phyloP scores from a whole-genome alignment of 2,113 vertebrate genomes.

The Perca flavescens region DNA sequence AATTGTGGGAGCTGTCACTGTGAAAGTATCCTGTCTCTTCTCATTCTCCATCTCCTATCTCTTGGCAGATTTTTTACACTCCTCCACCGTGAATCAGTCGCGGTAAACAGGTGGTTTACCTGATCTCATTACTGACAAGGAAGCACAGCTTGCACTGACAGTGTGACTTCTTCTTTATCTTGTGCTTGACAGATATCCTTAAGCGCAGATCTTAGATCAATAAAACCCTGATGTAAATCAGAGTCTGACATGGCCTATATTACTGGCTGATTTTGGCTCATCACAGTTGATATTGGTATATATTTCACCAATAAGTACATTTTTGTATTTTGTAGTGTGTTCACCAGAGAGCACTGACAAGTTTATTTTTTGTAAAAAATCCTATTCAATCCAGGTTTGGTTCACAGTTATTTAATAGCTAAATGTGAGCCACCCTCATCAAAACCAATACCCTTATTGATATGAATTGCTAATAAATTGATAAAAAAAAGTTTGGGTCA shows the following conservation, averaged over 20 bases:
- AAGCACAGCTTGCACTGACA: constrained; percentile 23
- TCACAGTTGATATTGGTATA: neutral
- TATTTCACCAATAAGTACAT: neutral
- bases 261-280: neutral
- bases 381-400: neutral
- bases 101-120: constrained; percentile 80
- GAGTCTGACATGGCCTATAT: neutral
- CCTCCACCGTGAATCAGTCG: constrained; percentile 74
- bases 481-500: neutral
- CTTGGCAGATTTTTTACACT: constrained; percentile 80
- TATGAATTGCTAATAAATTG: neutral
- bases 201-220: constrained; percentile 35
- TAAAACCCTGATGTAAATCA: constrained; percentile 3
- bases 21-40: neutral
- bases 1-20: neutral
- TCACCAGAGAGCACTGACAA: neutral
- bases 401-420: neutral
- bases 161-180: neutral
- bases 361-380: neutral
- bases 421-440: neutral
- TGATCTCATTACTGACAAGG: constrained; percentile 66
- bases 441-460: no score
- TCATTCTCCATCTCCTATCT: constrained; percentile 64
- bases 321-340: neutral
- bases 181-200: constrained; percentile 23